Base-by-base conservation (phyloP, 2,888 invertebrate genomes). In the Calliphora vomitoria region DNA sequence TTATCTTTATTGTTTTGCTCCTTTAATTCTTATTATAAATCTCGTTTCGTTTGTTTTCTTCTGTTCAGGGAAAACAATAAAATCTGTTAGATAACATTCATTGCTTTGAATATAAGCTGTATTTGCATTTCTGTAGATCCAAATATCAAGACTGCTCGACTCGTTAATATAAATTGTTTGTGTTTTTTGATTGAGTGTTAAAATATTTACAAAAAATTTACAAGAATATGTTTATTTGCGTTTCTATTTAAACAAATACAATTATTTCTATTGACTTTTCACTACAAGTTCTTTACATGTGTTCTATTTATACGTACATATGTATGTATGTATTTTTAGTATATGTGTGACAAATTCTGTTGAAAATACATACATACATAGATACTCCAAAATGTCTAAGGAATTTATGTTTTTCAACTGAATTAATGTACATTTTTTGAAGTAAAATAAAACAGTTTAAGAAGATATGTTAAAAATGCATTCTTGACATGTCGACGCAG, bases 181-280 rank as follows among this genome's bases (percentile, higher is more conserved):
- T 58, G 41, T 38, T 18, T 3, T 10, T 13, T 41, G 1, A 44
- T 6, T 41, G 1, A 66, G 18, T 62, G 35, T 62, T 62, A 62
- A 62, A 62, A n/a, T 8, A 66, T 64, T 66, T 53, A 66, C 38
- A 25, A 53, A 38, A n/a, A 64, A 62, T 35, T 66, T 53, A 78
- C 66, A 53, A 47, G 38, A 78, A 53, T 55, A 50, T 38, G 53
- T 10, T 66, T 64, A 64, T 78, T 66, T 64, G 35, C 41, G 4
- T 20, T 41, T 66, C 76, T 25, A n/a, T 20, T 53, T 41, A 68
- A 66, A 31, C 25, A 41, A 44, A 41, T 66, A 66, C 41, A 66
- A 53, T 64, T 50, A 0, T 11, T 38, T 53, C 0, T 31, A 66
- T 76, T 64, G 15, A 76, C 35, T 62, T 75, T 75, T 60, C 11